Evolutionary conservation across 1,140 invertebrate species (phyloP), one percentile per base, ranked within the genome.

Genomic region (Microplitis mediator): DNA sequence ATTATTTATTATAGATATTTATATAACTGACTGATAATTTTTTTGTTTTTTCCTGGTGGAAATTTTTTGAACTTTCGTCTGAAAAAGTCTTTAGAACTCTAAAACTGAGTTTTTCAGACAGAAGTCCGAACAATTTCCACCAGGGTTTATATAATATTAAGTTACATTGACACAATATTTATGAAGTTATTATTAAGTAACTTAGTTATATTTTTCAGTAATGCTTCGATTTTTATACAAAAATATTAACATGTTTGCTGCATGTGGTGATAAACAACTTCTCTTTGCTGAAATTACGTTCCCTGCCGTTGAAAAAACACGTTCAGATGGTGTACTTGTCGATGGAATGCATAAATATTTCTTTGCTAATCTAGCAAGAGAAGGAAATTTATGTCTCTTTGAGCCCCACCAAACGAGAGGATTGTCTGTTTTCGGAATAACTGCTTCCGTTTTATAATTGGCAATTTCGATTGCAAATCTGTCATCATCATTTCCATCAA

Each of bases 181-280:
- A 60, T 60, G 9, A 16, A 60, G 13, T 31, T 60, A 8, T 14
- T 1, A 60, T 60, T 13, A 60, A 31, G 16, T 16, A 8, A 60
- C 2, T 31, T n/a, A 60, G 6, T 1, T 9, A 51, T 51, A 51
- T 63, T 63, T 35, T 34, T 63, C 35, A 4, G 16, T 16, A n/a
- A 65, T 65, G 6, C 11, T 39, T 39, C 34, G 6, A 68, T 68
- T 68, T 68, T 68, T 36, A 52, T 68, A 68, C 31, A 68, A 34
- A 52, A 69, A 69, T 69, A 69, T 69, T 51, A 70, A 45, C n/a
- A 70, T 61, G 39, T 70, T 70, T 52, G 35, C 68, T 16, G 51
- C 39, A 31, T 61, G 34, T 39, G 68, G 58, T 4, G 36, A 39
- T 14, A 70, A 61, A 16, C 56, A 70, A 45, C 23, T 61, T 9